Evolutionary conservation across 2,888 invertebrate species (phyloP), one percentile per base, ranked within the genome.

Genomic region (Nomada hirtipes): DNA sequence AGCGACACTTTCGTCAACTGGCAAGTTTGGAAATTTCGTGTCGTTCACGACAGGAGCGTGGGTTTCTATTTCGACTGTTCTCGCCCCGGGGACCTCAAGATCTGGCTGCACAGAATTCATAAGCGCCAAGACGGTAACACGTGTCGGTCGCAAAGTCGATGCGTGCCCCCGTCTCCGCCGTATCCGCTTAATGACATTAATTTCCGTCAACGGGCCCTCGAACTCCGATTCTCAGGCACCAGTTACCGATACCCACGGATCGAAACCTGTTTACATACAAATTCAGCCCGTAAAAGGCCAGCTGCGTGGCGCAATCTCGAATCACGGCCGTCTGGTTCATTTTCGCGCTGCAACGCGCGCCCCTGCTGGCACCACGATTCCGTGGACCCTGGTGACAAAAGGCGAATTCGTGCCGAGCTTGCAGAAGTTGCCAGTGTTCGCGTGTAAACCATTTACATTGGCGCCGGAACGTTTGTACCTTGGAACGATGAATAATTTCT

Each of bases 241-340:
- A 76, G 75, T 73, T 29, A 81, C 79, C 47, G 75, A 82, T 72
- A 72, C 75, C 76, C 74, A 69, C 74, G 82, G 86, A 89, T 89
- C 89, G 88, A 86, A 88, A 71, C 84, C 89, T 73, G 88, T 88
- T 88, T 89, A 87, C 89, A 88, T 87, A 88, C 81, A 88, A 87
- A 88, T 88, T 87, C 81, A 67, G 29, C 78, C 76, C 74, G 87
- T 84, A 87, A 88, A 88, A 87, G 83, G 79, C 78, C 88, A 86
- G 80, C 85, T 86, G 86, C 77, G 81, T 74, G 67, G 73, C 36
- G 80, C 82, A 86, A 88, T 88, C 70, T 74, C 75, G 68, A 59
- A 70, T 75, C 61, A 70, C 76, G 76, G 78, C 57, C 78, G 74
- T 57, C 73, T 73, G 77, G 84, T 81, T 88, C 87, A 88, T 88